Conservation (phyloP, 2,113 vertebrate species). For the Eretmochelys imbricata region DNA sequence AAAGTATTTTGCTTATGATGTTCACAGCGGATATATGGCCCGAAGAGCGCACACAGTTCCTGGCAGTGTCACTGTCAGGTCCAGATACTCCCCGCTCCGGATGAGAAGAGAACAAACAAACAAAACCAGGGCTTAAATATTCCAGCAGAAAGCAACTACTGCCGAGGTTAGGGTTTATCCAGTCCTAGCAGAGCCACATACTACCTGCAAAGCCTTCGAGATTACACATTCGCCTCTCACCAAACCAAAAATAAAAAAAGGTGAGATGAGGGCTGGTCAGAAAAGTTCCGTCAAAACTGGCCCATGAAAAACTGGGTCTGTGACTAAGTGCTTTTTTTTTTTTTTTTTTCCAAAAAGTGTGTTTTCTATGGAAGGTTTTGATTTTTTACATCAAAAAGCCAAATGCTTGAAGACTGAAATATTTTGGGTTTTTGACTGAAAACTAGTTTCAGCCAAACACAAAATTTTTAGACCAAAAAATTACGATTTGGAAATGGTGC, state of each 20-base stretch:
- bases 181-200: accelerated
- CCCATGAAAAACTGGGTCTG: accelerated
- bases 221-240: background rate
- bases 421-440: background rate
- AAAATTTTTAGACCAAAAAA: background rate
- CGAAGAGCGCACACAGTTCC: accelerated
- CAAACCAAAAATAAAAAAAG: background rate
- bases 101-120: background rate
- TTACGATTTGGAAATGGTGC: background rate
- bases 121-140: background rate
- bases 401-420: background rate
- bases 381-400: background rate
- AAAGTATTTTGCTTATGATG: conserved; percentile 65
- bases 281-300: background rate
- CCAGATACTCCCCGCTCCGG: accelerated
- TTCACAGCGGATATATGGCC: background rate
- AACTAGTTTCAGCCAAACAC: background rate
- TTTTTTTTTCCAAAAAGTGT: background rate
- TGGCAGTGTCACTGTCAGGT: accelerated
- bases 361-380: background rate
- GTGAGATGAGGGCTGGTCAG: background rate
- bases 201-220: accelerated
- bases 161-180: accelerated
- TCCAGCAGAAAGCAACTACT: background rate
- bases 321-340: background rate